These are phyloP conservation scores for Temnothorax unifasciatus DNA, from an alignment of 2,888 invertebrate species.

Conservation along the genomic window DNA sequence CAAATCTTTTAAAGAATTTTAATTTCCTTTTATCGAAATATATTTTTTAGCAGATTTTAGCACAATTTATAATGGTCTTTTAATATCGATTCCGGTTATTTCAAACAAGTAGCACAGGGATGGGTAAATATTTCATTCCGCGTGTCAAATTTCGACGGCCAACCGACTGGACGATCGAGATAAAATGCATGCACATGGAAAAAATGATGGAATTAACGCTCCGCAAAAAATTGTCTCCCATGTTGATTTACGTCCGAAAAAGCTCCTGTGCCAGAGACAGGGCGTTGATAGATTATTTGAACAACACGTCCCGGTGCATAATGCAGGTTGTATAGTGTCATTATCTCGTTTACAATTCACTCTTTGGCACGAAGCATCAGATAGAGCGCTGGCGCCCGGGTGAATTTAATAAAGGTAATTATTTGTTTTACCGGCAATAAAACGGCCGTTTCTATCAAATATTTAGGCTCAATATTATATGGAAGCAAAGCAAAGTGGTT, in stretches of 20 bases:
- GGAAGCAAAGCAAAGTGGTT: slow-evolving; percentile 35
- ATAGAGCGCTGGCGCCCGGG: slow-evolving; percentile 1
- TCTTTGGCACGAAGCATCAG: slow-evolving; percentile 50
- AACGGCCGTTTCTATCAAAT: slow-evolving; percentile 35
- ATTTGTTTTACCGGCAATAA: slow-evolving; percentile 47
- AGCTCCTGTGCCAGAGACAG: slow-evolving; percentile 38
- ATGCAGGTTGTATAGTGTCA: slow-evolving; percentile 55
- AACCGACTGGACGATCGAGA: slow-evolving; percentile 37
- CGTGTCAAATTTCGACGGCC: slow-evolving; percentile 33
- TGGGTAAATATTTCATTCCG: slow-evolving; percentile 45
- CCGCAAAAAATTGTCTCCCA: slow-evolving; percentile 47
- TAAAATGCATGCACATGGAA: slow-evolving; percentile 49
- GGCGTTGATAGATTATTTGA: slow-evolving; percentile 59
- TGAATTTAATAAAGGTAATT: slow-evolving; percentile 56
- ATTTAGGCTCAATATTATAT: slow-evolving; percentile 43
- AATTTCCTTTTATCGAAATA: background rate
- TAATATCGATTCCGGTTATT: slow-evolving; percentile 21
- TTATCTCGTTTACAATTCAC: slow-evolving; percentile 56
- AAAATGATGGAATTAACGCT: slow-evolving; percentile 51
- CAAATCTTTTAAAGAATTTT: background rate
- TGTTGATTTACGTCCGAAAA: slow-evolving; percentile 45
- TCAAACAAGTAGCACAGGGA: slow-evolving; percentile 31
- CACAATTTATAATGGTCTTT: slow-evolving; percentile 20
- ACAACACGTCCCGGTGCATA: slow-evolving; percentile 54
- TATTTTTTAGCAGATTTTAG: background rate